phyloP scores from a whole-genome alignment of 2,888 invertebrate genomes.

The Netelia melanura region DNA sequence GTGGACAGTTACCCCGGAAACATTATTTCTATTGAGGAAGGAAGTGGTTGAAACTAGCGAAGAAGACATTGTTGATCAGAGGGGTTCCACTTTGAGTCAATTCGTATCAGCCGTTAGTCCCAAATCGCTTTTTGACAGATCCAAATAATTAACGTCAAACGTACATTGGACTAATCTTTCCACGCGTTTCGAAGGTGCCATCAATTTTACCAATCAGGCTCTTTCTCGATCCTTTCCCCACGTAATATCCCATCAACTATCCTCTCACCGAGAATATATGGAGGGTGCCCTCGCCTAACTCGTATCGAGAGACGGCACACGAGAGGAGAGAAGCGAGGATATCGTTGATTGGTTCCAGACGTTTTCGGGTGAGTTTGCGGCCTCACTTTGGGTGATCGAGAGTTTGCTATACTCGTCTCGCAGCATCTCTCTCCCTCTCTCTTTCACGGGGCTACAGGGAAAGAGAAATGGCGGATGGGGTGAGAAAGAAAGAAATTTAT shows the following conservation, averaged over 20 bases:
- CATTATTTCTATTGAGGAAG: background rate
- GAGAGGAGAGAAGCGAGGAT: slow-evolving; percentile 36
- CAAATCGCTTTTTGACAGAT: slow-evolving; percentile 1
- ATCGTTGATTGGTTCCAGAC: slow-evolving; percentile 70
- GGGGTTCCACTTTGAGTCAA: slow-evolving; percentile 43
- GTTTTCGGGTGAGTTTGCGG: slow-evolving; percentile 65
- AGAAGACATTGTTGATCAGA: slow-evolving; percentile 12
- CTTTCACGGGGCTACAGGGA: background rate
- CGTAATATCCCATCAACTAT: slow-evolving; percentile 32
- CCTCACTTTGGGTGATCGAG: slow-evolving; percentile 60
- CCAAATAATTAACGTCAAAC: slow-evolving; percentile 43
- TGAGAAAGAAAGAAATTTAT: slow-evolving; percentile 52
- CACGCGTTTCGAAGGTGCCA: slow-evolving; percentile 28
- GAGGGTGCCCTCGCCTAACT: background rate
- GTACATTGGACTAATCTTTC: slow-evolving; percentile 30
- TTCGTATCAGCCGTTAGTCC: slow-evolving; percentile 10
- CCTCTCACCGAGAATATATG: slow-evolving; percentile 27
- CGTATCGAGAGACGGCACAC: background rate
- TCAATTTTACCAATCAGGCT: slow-evolving; percentile 58
- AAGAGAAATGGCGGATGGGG: slow-evolving; percentile 57
- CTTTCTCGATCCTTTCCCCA: slow-evolving; percentile 38
- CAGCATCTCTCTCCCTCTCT: background rate
- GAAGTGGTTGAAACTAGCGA: background rate
- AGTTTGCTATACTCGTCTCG: slow-evolving; percentile 26
- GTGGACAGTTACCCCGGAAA: background rate